Percentiles rank a stretch among this genome's conserved stretches.
Evolutionary conservation across 2,113 vertebrate species (phyloP).

Genomic region (Eclectus roratus): DNA sequence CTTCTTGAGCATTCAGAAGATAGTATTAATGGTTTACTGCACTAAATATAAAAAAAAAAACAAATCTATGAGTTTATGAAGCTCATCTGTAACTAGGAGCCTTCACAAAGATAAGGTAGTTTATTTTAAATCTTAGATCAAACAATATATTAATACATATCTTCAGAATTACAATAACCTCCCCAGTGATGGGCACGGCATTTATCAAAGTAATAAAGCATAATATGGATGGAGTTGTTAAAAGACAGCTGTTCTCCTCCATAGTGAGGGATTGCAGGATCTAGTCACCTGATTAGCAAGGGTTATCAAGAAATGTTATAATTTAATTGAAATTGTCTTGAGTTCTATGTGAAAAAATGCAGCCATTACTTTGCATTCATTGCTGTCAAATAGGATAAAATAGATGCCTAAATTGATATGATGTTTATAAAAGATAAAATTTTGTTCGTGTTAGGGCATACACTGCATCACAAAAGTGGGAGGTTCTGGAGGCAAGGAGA

Average conservation of each 20-base stretch:
- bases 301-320: not conserved
- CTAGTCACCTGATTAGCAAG: not conserved
- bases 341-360: not conserved
- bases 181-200: not conserved
- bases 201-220: slow-evolving; percentile 29
- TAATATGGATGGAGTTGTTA: not conserved
- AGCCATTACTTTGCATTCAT: not conserved
- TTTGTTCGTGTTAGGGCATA: not conserved
- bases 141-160: not conserved
- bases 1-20: not conserved
- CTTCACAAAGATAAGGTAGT: not conserved
- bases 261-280: not conserved
- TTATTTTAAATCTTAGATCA: slow-evolving; percentile 18
- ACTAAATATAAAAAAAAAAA: not conserved
- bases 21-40: not conserved
- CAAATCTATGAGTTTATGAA: not conserved
- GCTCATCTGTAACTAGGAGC: not conserved
- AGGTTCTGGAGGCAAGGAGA: not conserved
- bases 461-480: not conserved
- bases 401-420: not conserved
- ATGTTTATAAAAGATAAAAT: not conserved
- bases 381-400: not conserved
- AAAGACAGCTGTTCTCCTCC: not conserved
- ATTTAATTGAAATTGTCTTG: not conserved
- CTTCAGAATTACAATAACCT: not conserved